Evolutionary conservation across 2,113 vertebrate genomes (phyloP).

Genomic region (Pungitius pungitius): DNA sequence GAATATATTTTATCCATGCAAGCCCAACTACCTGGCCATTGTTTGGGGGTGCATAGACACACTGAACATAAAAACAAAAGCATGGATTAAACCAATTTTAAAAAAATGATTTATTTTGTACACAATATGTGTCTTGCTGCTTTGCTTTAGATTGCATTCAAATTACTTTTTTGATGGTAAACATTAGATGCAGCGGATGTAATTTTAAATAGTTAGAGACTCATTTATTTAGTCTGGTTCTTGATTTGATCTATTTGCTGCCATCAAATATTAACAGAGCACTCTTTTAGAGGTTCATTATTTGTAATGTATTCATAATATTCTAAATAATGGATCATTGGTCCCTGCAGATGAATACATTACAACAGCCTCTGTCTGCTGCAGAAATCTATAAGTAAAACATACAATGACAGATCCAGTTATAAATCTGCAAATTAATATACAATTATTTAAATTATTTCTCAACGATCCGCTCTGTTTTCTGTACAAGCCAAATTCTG

Average conservation of each 20-base stretch:
- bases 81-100: constrained; percentile 2
- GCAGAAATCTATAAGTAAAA: not conserved
- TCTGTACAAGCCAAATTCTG: not conserved
- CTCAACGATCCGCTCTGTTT: not conserved
- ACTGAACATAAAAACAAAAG: constrained; percentile 7
- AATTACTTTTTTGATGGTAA: not conserved
- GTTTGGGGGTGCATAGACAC: not conserved
- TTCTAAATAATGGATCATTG: constrained; percentile 2
- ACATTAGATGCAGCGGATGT: constrained; percentile 9
- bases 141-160: constrained; percentile 28
- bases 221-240: constrained; percentile 36
- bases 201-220: constrained; percentile 40
- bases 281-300: not conserved
- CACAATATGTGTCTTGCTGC: constrained; percentile 15
- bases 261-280: constrained; percentile 38
- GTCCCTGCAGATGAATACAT: not conserved
- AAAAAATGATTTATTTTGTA: constrained; percentile 27
- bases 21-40: constrained; percentile 2
- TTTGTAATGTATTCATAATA: not conserved
- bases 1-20: too few relatives aligned
- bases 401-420: not conserved
- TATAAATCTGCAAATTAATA: not conserved
- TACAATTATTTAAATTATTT: not conserved
- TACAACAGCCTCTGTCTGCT: not conserved
- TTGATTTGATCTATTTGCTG: constrained; percentile 14